These are phyloP conservation scores for Tolmerus cingulatus DNA, from an alignment of 2,888 invertebrate genomes.

Conservation along the genomic window DNA sequence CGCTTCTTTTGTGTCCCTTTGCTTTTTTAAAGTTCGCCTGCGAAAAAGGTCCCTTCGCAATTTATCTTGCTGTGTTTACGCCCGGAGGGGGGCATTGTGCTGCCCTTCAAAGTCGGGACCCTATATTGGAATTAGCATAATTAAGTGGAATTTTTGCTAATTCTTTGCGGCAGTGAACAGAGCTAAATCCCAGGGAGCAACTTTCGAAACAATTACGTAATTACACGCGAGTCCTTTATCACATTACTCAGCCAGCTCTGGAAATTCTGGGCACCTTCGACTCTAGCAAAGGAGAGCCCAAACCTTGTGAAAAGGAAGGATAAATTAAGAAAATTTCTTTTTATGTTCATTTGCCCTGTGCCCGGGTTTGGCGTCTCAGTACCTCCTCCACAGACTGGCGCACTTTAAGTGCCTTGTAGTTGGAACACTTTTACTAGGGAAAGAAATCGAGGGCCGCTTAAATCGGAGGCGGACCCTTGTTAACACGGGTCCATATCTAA, in stretches of 20 bases:
- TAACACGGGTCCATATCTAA: slow-evolving; percentile 36
- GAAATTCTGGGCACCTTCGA: neutral
- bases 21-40: neutral
- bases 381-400: neutral
- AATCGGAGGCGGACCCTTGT: slow-evolving; percentile 28
- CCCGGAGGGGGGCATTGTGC: slow-evolving; percentile 16
- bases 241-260: neutral
- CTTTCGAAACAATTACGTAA: neutral
- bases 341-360: neutral
- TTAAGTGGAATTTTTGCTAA: slow-evolving; percentile 17
- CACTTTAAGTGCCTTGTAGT: neutral
- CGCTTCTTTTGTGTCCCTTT: neutral
- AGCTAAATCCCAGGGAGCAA: neutral
- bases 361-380: neutral
- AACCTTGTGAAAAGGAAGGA: neutral
- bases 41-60: slow-evolving; percentile 32
- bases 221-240: slow-evolving; percentile 28
- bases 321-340: neutral
- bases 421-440: neutral
- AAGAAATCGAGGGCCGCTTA: neutral
- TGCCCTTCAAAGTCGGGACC: slow-evolving; percentile 19
- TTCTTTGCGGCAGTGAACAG: slow-evolving; percentile 7
- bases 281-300: neutral
- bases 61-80: slow-evolving; percentile 25
- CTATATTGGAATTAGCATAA: slow-evolving; percentile 30